A percentile compares a stretch with the other conserved stretches of the same genome.
These are phyloP conservation scores for Zapus hudsonius DNA, from an alignment of 2,113 vertebrate species.

Conservation along the genomic window DNA sequence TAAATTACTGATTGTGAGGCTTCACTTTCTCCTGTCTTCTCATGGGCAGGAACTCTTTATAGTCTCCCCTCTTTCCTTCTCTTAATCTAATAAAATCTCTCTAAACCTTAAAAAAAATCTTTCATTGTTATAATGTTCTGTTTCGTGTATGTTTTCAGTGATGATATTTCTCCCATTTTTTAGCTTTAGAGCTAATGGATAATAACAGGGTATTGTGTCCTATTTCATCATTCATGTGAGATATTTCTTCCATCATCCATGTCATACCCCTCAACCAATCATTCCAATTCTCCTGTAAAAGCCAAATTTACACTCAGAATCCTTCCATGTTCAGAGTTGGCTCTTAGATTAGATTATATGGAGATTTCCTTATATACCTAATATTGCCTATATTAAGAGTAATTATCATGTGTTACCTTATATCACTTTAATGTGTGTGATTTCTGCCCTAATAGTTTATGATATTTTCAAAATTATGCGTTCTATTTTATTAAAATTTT, in stretches of 20 bases:
- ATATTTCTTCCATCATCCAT: rapidly evolving
- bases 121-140: not conserved
- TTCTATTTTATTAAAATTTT: not conserved
- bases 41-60: no score
- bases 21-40: not conserved
- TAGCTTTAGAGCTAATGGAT: not conserved
- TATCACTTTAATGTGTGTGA: not conserved
- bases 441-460: not conserved
- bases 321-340: not conserved
- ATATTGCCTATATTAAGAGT: not conserved
- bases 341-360: not conserved
- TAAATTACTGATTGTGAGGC: no score
- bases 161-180: not conserved
- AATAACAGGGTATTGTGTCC: not conserved
- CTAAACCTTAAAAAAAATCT: not conserved
- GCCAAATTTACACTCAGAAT: not conserved
- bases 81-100: no score
- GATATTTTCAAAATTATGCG: not conserved
- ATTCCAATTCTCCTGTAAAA: not conserved
- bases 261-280: no score
- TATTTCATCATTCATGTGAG: not conserved
- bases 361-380: rapidly evolving
- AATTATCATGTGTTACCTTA: not conserved
- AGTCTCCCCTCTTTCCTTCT: no score
- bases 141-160: not conserved